These are phyloP conservation scores for Pantala flavescens DNA, from an alignment of 1,140 invertebrate genomes.

Conservation along the genomic window DNA sequence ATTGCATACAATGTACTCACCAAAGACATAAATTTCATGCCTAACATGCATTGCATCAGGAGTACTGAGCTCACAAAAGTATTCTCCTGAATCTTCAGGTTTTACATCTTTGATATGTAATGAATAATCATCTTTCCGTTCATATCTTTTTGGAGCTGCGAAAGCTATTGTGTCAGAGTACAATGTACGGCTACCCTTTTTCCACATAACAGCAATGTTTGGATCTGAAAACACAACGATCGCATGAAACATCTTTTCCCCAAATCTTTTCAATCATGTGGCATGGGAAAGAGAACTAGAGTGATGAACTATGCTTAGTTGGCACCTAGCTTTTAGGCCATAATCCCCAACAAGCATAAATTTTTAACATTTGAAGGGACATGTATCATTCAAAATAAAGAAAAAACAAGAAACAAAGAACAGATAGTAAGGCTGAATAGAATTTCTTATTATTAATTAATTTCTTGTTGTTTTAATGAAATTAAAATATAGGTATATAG, in stretches of 20 bases:
- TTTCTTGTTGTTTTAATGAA: too few species aligned
- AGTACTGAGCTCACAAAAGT: neutral
- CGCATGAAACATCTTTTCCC: neutral
- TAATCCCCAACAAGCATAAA: neutral
- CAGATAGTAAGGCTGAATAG: too few species aligned
- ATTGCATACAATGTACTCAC: neutral
- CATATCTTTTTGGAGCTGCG: neutral
- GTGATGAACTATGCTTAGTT: neutral
- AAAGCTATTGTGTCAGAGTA: neutral
- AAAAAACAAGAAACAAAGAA: too few species aligned
- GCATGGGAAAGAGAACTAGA: neutral
- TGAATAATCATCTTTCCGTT: neutral
- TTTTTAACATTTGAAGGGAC: neutral
- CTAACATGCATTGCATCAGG: neutral
- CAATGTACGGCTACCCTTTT: neutral
- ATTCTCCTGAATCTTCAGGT: neutral
- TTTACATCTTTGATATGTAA: neutral
- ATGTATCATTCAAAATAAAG: neutral
- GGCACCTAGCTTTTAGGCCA: neutral
- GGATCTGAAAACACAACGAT: too few species aligned
- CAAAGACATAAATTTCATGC: neutral
- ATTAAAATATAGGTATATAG: too few species aligned
- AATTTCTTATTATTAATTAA: too few species aligned
- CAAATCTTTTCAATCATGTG: neutral
- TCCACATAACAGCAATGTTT: neutral